Evolutionary conservation across 2,797 vertebrate species (phyloP).

Genomic region (Staurois parvus): DNA sequence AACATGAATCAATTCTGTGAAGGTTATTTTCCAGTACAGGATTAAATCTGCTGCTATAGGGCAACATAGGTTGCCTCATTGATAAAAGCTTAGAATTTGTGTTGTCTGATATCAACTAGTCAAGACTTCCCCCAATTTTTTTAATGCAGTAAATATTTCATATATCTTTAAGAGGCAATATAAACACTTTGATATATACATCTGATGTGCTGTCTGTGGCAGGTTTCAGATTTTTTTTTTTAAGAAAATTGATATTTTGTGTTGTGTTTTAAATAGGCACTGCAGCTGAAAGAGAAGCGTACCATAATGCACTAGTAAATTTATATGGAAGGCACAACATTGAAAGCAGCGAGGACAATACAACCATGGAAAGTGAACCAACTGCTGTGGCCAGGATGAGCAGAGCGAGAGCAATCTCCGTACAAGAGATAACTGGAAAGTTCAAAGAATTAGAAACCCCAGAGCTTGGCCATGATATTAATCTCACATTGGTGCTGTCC

Average conservation of each 20-base stretch:
- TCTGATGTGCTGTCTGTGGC: too few relatives aligned
- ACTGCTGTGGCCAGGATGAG: neutral
- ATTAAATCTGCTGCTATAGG: too few relatives aligned
- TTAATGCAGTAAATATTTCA: too few relatives aligned
- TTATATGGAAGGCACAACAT: conserved; percentile 13
- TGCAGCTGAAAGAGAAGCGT: conserved; percentile 68
- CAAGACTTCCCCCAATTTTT: too few relatives aligned
- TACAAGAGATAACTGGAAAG: conserved; percentile 70
- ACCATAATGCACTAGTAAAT: conserved; percentile 73
- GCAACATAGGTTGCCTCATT: too few relatives aligned
- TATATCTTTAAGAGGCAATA: too few relatives aligned
- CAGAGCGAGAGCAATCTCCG: conserved; percentile 39
- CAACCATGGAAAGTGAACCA: neutral
- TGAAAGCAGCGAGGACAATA: neutral
- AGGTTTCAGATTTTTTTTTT: too few relatives aligned
- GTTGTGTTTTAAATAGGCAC: conserved; percentile 67
- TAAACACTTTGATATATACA: too few relatives aligned
- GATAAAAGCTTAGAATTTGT: too few relatives aligned
- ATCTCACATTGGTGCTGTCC: conserved; percentile 68
- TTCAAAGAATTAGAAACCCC: conserved; percentile 70
- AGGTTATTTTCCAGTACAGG: too few relatives aligned
- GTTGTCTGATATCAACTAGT: too few relatives aligned
- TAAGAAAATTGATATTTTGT: neutral
- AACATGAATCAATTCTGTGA: too few relatives aligned
- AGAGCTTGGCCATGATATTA: conserved; percentile 74